Evolutionary conservation across 92 coral and sea anemone genomes (phyloP).

Genomic region (Parazoanthus darwini): DNA sequence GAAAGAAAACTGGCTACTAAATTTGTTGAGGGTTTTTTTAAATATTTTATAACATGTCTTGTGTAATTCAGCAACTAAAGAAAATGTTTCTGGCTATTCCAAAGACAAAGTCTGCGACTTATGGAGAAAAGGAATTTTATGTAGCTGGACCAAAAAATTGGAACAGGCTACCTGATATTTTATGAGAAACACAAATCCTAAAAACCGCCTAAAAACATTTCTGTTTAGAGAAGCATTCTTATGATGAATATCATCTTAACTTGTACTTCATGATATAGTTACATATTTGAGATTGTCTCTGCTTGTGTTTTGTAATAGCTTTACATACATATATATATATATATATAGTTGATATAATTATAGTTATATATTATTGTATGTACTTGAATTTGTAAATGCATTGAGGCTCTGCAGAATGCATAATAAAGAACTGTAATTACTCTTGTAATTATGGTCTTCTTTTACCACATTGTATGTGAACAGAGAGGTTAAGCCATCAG

Average conservation of each 20-base stretch:
- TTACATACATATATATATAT: background rate
- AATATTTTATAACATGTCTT: background rate
- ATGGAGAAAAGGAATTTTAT: too few species aligned
- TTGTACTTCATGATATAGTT: background rate
- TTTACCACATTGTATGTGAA: conserved; percentile 13
- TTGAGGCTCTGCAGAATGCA: too few species aligned
- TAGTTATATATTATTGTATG: background rate
- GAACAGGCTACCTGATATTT: too few species aligned
- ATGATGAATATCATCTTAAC: background rate
- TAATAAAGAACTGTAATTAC: background rate
- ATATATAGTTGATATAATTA: conserved; percentile 13
- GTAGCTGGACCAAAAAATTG: too few species aligned
- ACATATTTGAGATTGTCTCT: conserved; percentile 8
- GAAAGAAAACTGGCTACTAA: conserved; percentile 11
- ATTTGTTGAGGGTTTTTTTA: conserved; percentile 7
- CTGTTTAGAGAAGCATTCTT: too few species aligned
- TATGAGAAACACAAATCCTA: too few species aligned
- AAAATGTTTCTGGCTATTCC: background rate
- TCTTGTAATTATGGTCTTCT: conserved; percentile 3
- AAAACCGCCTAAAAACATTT: too few species aligned
- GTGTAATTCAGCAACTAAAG: too few species aligned
- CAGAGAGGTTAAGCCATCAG: conserved; percentile 6
- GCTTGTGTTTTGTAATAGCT: conserved; percentile 3
- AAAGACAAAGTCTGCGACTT: background rate
- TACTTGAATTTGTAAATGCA: too few species aligned